A percentile compares a stretch with the other conserved stretches of the same genome.
phyloP scores from a whole-genome alignment of 1,140 invertebrate species.

The Euwallacea fornicatus region DNA sequence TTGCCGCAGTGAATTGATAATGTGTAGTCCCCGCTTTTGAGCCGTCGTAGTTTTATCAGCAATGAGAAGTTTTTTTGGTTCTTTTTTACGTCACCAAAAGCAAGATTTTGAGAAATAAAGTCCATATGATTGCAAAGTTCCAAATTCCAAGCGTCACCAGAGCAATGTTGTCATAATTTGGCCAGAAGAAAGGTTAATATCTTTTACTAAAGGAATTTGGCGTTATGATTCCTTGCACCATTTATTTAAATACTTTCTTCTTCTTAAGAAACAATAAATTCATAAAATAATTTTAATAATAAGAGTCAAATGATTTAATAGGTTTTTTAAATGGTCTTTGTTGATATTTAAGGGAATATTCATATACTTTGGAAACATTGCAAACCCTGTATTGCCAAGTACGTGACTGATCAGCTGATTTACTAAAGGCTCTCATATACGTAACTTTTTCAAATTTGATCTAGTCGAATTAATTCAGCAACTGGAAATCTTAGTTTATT shows the following conservation, averaged over 20 bases:
- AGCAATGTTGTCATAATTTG: neutral
- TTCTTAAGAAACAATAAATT: neutral
- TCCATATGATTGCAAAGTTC: neutral
- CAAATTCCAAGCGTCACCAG: neutral
- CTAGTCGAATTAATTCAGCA: no score
- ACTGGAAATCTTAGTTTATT: no score
- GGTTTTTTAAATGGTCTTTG: neutral
- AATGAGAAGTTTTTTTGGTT: neutral
- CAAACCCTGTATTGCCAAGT: neutral
- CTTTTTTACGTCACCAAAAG: neutral
- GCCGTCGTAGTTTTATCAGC: neutral
- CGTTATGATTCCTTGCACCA: no score
- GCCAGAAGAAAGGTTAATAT: no score
- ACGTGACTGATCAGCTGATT: neutral
- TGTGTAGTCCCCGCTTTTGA: neutral
- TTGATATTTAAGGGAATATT: neutral
- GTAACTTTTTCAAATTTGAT: no score
- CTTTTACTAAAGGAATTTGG: no score
- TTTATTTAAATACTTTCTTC: neutral
- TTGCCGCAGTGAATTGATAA: neutral
- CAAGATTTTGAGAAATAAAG: neutral
- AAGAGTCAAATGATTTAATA: neutral
- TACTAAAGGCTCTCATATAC: no score
- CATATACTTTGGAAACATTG: neutral
- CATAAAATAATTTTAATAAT: neutral